phyloP scores from a whole-genome alignment of 1,140 invertebrate species.

The Andrena cerasifolii region DNA sequence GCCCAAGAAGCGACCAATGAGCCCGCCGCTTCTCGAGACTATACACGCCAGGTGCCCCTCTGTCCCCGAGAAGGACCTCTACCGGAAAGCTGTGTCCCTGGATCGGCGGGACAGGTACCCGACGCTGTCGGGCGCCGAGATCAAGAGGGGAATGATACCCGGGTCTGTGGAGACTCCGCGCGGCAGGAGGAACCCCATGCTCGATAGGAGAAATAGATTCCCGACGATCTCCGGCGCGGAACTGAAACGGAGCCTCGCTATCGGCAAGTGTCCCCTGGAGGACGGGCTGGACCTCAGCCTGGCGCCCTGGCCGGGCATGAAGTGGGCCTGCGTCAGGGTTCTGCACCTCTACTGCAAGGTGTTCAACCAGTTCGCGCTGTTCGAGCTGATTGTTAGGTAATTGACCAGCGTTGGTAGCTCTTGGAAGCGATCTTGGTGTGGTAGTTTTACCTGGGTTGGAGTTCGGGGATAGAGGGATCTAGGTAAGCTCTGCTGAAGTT shows the following conservation, averaged over 20 bases:
- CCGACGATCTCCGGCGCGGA: conserved; percentile 79
- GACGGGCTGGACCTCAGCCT: conserved; percentile 80
- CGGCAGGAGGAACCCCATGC: conserved; percentile 61
- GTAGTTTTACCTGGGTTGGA: no score
- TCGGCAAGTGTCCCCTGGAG: conserved; percentile 78
- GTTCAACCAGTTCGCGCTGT: conserved; percentile 89
- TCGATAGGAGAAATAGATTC: conserved; percentile 73
- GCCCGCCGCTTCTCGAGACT: conserved; percentile 64
- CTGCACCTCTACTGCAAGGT: conserved; percentile 92
- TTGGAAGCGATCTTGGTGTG: neutral
- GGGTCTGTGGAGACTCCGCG: conserved; percentile 15
- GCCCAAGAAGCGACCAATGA: conserved; percentile 75
- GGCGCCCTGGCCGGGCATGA: conserved; percentile 89
- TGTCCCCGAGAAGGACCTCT: conserved; percentile 77
- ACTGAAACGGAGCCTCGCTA: conserved; percentile 70
- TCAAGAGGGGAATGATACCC: conserved; percentile 70
- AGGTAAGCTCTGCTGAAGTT: no score
- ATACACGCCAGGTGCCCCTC: conserved; percentile 73
- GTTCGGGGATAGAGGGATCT: no score
- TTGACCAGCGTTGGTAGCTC: conserved; percentile 47
- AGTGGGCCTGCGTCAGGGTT: conserved; percentile 90
- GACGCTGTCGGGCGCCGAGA: conserved; percentile 77
- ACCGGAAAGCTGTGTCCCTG: conserved; percentile 73
- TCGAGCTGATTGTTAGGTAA: conserved; percentile 91
- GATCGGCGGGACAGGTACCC: conserved; percentile 77